Conservation (phyloP, 2,113 vertebrate species). For the Pomatostomus ruficeps region DNA sequence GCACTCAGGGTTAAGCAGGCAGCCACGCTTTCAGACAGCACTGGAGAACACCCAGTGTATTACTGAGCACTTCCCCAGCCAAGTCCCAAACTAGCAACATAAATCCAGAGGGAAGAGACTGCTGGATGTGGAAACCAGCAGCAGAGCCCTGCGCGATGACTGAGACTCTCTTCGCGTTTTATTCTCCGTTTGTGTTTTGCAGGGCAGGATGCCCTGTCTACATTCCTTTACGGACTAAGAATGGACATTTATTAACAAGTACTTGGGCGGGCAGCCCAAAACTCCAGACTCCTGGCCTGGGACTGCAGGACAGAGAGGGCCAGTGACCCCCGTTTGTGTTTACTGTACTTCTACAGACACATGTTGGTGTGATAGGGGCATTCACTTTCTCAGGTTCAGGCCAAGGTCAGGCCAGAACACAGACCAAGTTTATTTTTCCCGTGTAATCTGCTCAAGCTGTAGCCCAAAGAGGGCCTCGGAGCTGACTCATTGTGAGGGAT, state of each 20-base stretch:
- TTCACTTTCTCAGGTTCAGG: conserved; percentile 50
- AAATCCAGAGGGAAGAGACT: background rate
- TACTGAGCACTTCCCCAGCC: background rate
- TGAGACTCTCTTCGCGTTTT: background rate
- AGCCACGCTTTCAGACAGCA: background rate
- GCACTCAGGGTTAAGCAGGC: background rate
- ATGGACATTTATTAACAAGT: conserved; percentile 62
- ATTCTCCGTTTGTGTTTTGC: conserved; percentile 26
- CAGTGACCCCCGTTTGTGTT: conserved; percentile 39
- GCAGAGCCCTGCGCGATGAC: background rate
- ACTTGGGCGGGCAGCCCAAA: conserved; percentile 41
- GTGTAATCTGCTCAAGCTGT: background rate
- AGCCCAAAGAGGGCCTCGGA: background rate
- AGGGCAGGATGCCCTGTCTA: conserved; percentile 61
- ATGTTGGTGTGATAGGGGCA: conserved; percentile 46
- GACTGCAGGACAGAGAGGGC: background rate
- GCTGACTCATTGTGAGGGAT: background rate
- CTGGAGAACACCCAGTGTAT: background rate
- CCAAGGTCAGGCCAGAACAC: conserved; percentile 43
- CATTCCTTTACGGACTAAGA: conserved; percentile 45
- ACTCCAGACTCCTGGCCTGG: conserved; percentile 50
- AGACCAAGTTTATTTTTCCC: background rate
- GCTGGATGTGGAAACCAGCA: background rate
- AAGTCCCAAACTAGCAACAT: background rate
- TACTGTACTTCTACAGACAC: conserved; percentile 59